Base-by-base conservation (phyloP, 2,888 invertebrate genomes). In the Ornithoptera priamus region DNA sequence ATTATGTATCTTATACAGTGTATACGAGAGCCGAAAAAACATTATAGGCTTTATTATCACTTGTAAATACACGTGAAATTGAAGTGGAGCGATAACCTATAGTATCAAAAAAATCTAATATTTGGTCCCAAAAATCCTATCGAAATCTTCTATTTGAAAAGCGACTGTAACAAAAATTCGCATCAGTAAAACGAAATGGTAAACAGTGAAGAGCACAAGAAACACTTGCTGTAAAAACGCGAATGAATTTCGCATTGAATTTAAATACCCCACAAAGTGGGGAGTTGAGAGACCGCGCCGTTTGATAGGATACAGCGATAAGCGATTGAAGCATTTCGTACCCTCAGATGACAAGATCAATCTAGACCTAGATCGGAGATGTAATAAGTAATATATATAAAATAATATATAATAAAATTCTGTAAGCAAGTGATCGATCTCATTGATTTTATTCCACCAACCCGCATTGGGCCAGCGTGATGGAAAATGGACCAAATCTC, bases 201-300 rank as follows among this genome's bases (percentile, higher is more conserved):
- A 73, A 75, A 77, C 75, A 75, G 75, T 76, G 75, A 76, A 75
- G 74, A 74, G 72, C 70, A 70, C 68, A 69, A 63, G 66, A 72
- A 67, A 75, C 74, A 73, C 71, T 74, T 69, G 75, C 72, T 77
- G 76, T 78, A 81, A 83, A 83, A 85, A 83, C 79, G 78, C 75
- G 77, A 84, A 84, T 85, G 81, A 79, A 80, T 83, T 82, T 81
- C 82, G 75, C 80, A 81, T 84, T 76, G 79, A 78, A 83, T 83
- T 82, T 80, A 81, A 85, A 80, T 80, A 73, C 77, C 78, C 78
- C 75, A 69, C 76, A 74, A 78, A 73, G 57, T 73, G 75, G 77
- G 76, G 73, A 50, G 66, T 68, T 63, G 56, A 3, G n/a, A 46
- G 67, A 74, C 46, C 56, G 64, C 53, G 71, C 18, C 58, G 42